Base-by-base conservation (phyloP, 2,888 invertebrate species). In the Erynnis tages region DNA sequence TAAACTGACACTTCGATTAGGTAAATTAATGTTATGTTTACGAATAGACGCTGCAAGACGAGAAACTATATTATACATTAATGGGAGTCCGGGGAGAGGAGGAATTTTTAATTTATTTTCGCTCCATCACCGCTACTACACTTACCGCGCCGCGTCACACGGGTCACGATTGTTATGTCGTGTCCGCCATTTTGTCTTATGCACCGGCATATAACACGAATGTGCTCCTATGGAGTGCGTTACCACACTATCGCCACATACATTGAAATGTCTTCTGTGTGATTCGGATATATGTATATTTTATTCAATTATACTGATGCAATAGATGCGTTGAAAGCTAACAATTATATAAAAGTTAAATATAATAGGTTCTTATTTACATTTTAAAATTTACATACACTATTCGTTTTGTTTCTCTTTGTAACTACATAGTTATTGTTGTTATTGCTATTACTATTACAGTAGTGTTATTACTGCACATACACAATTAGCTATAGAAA, bases 161-260 rank as follows among this genome's bases (percentile, higher is more conserved):
- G 50, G 50, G 50, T 50, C 50, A 50, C 50, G 50, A 50, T 50
- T 50, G 50, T 50, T 50, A 43, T 50, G 35, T 34, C 41, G 49
- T 49, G 49, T 50, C 50, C 50, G 50, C 50, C 50, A 50, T 50
- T 50, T 50, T 50, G 50, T 41, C 49, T 49, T 49, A 49, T 49
- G 41, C 49, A 49, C 41, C 41, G 48, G 41, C 49, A 41, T 49
- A 40, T 49, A 41, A 43, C 50, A 50, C 50, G 41, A 41, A n/a
- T 49, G 49, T 34, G 41, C 17, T 17, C 34, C 32, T 25, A 17
- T 34, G 49, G 41, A 41, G 23, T 38, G 50, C 34, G 49, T 49
- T 10, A 34, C 34, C 32, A 46, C 45, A 25, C n/a, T n/a, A n/a
- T n/a, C n/a, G n/a, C n/a, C 25, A 11, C 34, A 14, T 13, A 23